These are phyloP conservation scores for Ophiothrix spiculata DNA, from an alignment of 35 echinoderm and acorn worm genomes.

Conservation along the genomic window DNA sequence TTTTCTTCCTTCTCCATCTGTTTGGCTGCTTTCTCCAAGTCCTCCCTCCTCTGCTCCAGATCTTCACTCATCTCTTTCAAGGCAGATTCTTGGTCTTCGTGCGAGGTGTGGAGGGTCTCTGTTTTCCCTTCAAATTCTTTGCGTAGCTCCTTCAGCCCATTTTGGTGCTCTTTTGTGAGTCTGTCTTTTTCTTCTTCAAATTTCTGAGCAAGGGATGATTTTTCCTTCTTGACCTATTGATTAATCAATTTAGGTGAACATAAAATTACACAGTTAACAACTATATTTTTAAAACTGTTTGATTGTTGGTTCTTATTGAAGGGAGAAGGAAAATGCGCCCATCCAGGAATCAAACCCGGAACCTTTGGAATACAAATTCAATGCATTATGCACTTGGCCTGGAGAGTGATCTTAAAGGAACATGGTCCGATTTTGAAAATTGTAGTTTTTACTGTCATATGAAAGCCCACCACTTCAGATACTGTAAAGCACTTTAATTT, in stretches of 20 bases:
- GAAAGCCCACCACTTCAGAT: too few relatives aligned
- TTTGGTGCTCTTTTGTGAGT: constrained; percentile 25
- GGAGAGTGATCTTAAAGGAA: too few relatives aligned
- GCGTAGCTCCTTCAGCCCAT: constrained; percentile 26
- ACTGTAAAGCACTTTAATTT: too few relatives aligned
- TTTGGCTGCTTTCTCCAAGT: constrained; percentile 39
- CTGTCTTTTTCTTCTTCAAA: constrained; percentile 32
- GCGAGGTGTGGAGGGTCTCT: constrained; percentile 32
- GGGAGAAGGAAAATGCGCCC: too few relatives aligned
- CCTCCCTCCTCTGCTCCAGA: constrained; percentile 56
- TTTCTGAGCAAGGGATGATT: constrained; percentile 1
- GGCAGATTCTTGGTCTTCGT: constrained; percentile 39
- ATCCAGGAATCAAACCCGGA: too few relatives aligned
- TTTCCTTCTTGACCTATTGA: constrained; percentile 42
- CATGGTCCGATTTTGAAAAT: too few relatives aligned
- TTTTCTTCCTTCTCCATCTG: constrained; percentile 68
- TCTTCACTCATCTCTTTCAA: constrained; percentile 45
- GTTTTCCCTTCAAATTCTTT: constrained; percentile 52
- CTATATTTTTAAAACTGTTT: too few relatives aligned
- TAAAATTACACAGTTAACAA: neutral
- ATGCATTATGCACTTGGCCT: too few relatives aligned
- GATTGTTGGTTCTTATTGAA: too few relatives aligned
- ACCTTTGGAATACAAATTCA: too few relatives aligned
- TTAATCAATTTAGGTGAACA: neutral
- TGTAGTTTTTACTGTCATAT: too few relatives aligned